Percentiles rank a stretch among this genome's conserved stretches.
phyloP scores from a whole-genome alignment of 1,140 invertebrate species.

The Pogonus chalceus region DNA sequence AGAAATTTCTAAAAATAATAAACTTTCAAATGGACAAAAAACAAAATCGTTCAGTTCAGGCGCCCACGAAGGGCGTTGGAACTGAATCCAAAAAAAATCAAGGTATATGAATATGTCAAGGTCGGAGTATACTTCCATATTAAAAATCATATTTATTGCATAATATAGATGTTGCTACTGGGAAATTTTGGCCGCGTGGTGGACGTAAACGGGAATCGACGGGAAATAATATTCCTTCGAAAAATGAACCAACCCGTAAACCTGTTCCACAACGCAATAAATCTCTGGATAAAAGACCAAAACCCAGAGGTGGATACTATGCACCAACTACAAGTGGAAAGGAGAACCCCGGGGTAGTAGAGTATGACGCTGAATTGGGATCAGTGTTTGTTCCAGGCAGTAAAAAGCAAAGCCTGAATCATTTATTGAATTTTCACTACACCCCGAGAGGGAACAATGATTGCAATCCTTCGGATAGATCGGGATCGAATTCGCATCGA shows the following conservation, averaged over 20 bases:
- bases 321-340: constrained; percentile 45
- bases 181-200: constrained; percentile 51
- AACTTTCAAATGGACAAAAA: constrained; percentile 59
- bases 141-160: constrained; percentile 12
- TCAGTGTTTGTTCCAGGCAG: constrained; percentile 70
- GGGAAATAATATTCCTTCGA: constrained; percentile 39
- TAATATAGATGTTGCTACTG: constrained; percentile 41
- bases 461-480: constrained; percentile 10
- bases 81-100: constrained; percentile 58
- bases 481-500: constrained; percentile 31
- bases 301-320: constrained; percentile 54
- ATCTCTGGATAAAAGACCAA: constrained; percentile 64
- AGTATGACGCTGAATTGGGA: constrained; percentile 62
- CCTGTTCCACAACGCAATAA: constrained; percentile 49
- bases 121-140: background rate
- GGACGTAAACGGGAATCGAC: constrained; percentile 51
- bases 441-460: constrained; percentile 41
- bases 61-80: constrained; percentile 47
- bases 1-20: constrained; percentile 29
- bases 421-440: constrained; percentile 83
- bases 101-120: constrained; percentile 41
- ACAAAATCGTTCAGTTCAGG: constrained; percentile 52
- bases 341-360: constrained; percentile 57
- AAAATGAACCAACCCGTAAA: constrained; percentile 51
- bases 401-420: constrained; percentile 86